Evolutionary conservation across 2,888 invertebrate genomes (phyloP).

Genomic region (Pimpla rufipes): DNA sequence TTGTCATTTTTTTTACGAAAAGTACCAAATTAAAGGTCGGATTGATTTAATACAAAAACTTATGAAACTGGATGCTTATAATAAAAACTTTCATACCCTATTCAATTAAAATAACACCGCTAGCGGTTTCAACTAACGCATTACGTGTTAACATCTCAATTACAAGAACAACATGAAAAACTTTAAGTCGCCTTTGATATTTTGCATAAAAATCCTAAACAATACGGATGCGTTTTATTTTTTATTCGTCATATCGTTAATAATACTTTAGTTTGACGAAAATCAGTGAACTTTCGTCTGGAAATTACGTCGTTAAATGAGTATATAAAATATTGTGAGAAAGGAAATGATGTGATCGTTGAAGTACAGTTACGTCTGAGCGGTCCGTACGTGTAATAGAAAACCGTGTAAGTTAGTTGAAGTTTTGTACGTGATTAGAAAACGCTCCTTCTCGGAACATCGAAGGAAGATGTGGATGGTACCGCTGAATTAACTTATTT

Average conservation of each 20-base stretch:
- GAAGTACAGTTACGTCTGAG: conserved; percentile 10
- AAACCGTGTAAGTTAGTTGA: conserved; percentile 4
- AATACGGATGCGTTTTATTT: conserved; percentile 26
- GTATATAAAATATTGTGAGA: conserved; percentile 35
- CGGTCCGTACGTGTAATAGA: conserved; percentile 9
- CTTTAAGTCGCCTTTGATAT: conserved; percentile 33
- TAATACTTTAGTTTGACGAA: conserved; percentile 59
- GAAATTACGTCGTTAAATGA: conserved; percentile 17
- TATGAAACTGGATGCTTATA: conserved; percentile 22
- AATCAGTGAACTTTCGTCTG: conserved; percentile 31
- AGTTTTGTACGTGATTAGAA: conserved; percentile 59
- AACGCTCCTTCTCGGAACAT: conserved; percentile 31
- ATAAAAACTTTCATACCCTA: conserved; percentile 34
- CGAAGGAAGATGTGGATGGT: conserved; percentile 54
- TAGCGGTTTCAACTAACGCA: conserved; percentile 13
- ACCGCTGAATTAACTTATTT: conserved; percentile 65
- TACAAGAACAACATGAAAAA: conserved; percentile 28
- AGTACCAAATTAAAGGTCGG: conserved; percentile 31
- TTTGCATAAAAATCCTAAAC: conserved; percentile 39
- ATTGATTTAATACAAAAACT: conserved; percentile 34
- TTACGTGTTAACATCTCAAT: conserved; percentile 33
- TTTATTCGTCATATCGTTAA: conserved; percentile 54
- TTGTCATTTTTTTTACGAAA: conserved; percentile 39
- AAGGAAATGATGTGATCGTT: conserved; percentile 17
- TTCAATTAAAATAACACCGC: conserved; percentile 27